Evolutionary conservation across 2,113 vertebrate species (phyloP).

Genomic region (Apistogramma diplotaenia): DNA sequence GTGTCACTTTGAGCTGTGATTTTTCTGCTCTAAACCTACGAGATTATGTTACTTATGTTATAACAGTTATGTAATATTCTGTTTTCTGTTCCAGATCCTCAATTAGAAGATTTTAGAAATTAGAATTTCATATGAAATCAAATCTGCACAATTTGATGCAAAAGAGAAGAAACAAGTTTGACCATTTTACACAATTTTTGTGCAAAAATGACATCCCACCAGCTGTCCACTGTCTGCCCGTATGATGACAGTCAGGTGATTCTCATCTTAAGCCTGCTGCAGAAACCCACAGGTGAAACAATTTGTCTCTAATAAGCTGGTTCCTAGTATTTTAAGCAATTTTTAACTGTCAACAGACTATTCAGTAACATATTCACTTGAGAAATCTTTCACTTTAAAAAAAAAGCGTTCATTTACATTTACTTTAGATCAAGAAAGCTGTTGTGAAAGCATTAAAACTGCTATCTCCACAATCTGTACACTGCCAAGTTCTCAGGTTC

Average conservation of each 20-base stretch:
- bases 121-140: not conserved
- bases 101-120: not conserved
- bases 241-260: not conserved
- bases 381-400: not conserved
- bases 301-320: not conserved
- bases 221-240: not conserved
- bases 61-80: not conserved
- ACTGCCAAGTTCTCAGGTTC: not conserved
- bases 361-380: not conserved
- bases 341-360: not conserved
- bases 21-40: too few relatives aligned
- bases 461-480: too few relatives aligned
- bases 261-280: rapidly evolving
- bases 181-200: not conserved
- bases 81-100: not conserved
- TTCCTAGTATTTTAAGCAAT: not conserved
- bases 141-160: not conserved
- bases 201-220: not conserved
- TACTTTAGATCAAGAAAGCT: not conserved
- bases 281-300: not conserved
- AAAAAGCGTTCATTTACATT: too few relatives aligned
- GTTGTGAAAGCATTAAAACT: too few relatives aligned
- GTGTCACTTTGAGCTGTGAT: not conserved
- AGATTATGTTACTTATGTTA: not conserved
- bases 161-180: not conserved